Evolutionary conservation across 2,113 vertebrate genomes (phyloP), one percentile per base, ranked within the genome.

Genomic region (Aepyceros melampus): DNA sequence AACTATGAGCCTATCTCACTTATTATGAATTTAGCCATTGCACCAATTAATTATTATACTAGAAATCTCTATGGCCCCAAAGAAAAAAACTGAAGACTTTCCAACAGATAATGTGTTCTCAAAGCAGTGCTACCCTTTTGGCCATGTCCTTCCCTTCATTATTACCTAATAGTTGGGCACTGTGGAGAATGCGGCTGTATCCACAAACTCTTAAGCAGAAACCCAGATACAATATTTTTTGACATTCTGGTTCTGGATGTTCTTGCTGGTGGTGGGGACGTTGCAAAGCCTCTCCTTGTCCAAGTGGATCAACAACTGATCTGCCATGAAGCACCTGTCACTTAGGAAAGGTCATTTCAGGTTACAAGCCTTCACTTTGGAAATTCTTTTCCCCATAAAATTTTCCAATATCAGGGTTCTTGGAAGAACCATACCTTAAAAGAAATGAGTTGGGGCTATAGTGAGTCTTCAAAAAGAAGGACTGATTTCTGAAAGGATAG

Each of bases 251-350:
- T 56, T 90, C 82, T 83, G 27, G 23, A n/a, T 93, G 43, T 67
- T 81, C 82, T 93, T 51, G 51, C n/a, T 56, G 45, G 51, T 79
- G 47, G 19, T 79, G 2, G 62, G 27, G 31, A 93, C 55, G 78
- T 94, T 64, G 62, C 84, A 94, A 81, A 92, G 74, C 23, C 67
- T 79, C 29, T 29, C 31, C 40, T 97, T 81, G 12, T 76, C 71
- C 90, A 88, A 94, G 67, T 47, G 93, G 87, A 87, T 94, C 85
- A 96, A 94, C 23, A 96, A 71, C 19, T 96, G 51, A 92, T 94
- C 87, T 95, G 82, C 17, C 53, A 92, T 94, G 92, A 97, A 94
- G 89, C 84, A 90, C 96, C 17, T 2, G 14, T 85, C 53, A 17
- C 12, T 96, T 90, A 33, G 64, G 74, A 97, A 93, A 96, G 27